Evolutionary conservation across 92 coral and sea anemone species (phyloP), one percentile per base, ranked within the genome.

Genomic region (Plumapathes pennacea): DNA sequence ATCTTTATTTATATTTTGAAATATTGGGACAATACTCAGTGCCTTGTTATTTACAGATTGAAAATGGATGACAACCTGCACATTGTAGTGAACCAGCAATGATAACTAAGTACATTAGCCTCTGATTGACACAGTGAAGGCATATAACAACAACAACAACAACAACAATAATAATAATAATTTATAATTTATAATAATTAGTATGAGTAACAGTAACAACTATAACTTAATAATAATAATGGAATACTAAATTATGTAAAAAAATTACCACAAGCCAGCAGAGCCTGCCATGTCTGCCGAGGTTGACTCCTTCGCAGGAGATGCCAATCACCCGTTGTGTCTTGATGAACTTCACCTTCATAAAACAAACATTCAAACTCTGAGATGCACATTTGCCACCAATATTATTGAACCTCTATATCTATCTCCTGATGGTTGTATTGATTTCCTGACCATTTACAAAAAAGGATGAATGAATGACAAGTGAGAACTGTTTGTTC

Each of bases 271-370:
- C 76, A 13, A 86, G 72, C 89, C 80, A 81, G 41, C 98, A 92
- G 46, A 92, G 80, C 39, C 85, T 84, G 23, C 98, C 98, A 73
- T 60, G 74, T 76, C 98, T 82, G 32, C 88, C 88, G 39, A 89
- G 69, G 33, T 92, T 69, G 17, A 76, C 70, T 7, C 98, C 98
- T 45, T 92, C 96, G 64, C 96, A 92, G 20, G 86, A 74, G 21
- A 89, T 61, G 1, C 98, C 98, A 65, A 92, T 70, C 2, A 92
- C 98, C 37, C 96, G 75, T 57, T 92, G 98, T 14, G 70, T 71
- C 28, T 48, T 74, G 57, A 92, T 85, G 51, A 80, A 84, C 56
- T 78, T 80, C 11, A 89, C 55, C 96, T 92, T 45, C 15, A 36
- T 21, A 17, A 32, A 24, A 61, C 3, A n/a, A 38, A 57, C 3